Percentiles rank a stretch among this genome's conserved stretches.
Conservation (phyloP, 2,797 vertebrate genomes). For the Scomberomorus guttatus region DNA sequence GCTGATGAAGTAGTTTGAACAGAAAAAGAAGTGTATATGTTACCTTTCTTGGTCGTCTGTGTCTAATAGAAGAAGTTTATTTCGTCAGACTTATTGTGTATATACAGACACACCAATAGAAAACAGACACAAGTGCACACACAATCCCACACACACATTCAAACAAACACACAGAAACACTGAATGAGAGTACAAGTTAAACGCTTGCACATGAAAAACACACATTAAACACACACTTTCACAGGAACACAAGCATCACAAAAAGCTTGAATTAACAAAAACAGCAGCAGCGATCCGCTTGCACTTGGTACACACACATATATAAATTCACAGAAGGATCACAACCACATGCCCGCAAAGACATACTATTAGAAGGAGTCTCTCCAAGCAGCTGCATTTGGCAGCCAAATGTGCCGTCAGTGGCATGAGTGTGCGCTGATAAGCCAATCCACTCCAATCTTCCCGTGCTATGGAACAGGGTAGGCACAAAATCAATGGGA, state of each 20-base stretch:
- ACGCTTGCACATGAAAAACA: not conserved
- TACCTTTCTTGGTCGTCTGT: not conserved
- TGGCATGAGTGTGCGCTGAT: conserved; percentile 55
- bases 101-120: not conserved
- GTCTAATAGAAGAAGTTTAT: no score
- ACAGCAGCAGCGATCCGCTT: conserved; percentile 1
- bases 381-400: conserved; percentile 38
- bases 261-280: conserved; percentile 30
- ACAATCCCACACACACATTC: not conserved
- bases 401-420: conserved; percentile 59
- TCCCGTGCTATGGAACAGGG: conserved; percentile 55
- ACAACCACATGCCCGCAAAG: not conserved
- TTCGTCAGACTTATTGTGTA: not conserved
- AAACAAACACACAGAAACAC: not conserved
- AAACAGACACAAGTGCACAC: conserved; percentile 7
- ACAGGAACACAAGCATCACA: conserved; percentile 2
- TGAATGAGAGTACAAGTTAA: conserved; percentile 3
- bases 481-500: conserved; percentile 78
- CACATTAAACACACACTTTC: conserved; percentile 15
- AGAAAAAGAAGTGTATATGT: not conserved
- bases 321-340: not conserved
- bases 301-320: not conserved
- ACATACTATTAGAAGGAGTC: conserved; percentile 20
- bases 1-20: not conserved
- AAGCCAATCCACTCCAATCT: conserved; percentile 71